Conservation (phyloP, 2,888 invertebrate genomes). For the Oscheius sp. region DNA sequence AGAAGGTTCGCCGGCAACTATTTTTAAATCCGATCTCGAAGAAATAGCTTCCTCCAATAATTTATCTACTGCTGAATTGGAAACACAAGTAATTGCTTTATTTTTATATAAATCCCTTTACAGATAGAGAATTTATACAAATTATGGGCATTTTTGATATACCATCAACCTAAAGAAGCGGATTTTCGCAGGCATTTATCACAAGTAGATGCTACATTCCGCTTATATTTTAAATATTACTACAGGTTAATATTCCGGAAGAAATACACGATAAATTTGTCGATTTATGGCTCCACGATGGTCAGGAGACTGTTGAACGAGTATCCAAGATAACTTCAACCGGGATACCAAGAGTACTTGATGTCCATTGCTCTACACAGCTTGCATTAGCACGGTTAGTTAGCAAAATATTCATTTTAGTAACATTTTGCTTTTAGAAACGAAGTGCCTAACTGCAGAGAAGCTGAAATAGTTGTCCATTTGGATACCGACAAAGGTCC, state of each 20-base stretch:
- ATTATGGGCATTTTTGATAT: slow-evolving; percentile 27
- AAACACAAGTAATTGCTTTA: not conserved
- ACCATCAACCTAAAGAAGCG: slow-evolving; percentile 34
- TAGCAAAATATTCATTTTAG: not conserved
- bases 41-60: not conserved
- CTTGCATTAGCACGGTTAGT: not conserved
- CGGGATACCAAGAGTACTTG: not conserved
- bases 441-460: not conserved
- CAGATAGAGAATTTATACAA: slow-evolving; percentile 11
- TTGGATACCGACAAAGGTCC: slow-evolving; percentile 3
- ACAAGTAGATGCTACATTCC: not conserved
- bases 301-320: slow-evolving; percentile 11
- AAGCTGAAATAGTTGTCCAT: slow-evolving; percentile 9
- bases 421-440: slow-evolving; percentile 17
- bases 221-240: not conserved
- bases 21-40: not conserved
- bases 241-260: slow-evolving; percentile 3
- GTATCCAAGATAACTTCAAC: not conserved
- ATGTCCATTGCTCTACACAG: slow-evolving; percentile 28
- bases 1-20: not conserved
- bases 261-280: slow-evolving; percentile 3
- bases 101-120: not conserved
- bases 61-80: not conserved
- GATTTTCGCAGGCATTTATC: not conserved
- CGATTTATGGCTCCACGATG: slow-evolving; percentile 14